Conservation (phyloP, 2,113 vertebrate genomes). For the Xenopus tropicalis region DNA sequence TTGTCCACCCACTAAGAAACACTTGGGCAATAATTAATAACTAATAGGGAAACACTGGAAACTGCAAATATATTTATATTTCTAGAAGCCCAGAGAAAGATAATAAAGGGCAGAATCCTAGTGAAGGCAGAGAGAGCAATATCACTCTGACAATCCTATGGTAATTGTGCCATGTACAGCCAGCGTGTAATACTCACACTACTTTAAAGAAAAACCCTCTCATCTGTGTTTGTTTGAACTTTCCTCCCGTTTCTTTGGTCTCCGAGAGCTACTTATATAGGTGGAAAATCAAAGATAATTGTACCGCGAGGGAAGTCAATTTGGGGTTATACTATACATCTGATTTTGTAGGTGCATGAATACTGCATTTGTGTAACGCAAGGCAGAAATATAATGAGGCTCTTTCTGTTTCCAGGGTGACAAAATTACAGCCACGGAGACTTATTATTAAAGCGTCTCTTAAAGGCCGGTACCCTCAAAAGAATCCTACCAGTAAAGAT, state of each 20-base stretch:
- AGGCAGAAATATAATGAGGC: slow-evolving; percentile 21
- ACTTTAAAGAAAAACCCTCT: neutral
- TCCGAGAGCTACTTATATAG: slow-evolving; percentile 22
- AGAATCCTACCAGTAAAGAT: neutral
- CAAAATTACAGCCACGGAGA: slow-evolving; percentile 30
- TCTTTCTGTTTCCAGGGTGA: slow-evolving; percentile 42
- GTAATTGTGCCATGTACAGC: neutral
- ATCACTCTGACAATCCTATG: neutral
- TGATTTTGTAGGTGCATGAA: slow-evolving; percentile 28
- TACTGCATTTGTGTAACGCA: slow-evolving; percentile 20
- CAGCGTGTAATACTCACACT: neutral
- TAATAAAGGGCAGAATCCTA: too few species aligned
- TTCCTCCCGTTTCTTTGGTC: slow-evolving; percentile 4
- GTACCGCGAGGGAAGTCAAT: slow-evolving; percentile 8
- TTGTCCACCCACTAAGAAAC: too few species aligned
- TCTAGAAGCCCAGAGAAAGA: too few species aligned
- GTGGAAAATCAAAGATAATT: slow-evolving; percentile 31
- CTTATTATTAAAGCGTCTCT: slow-evolving; percentile 9
- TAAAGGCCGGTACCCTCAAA: neutral
- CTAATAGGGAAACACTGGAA: too few species aligned
- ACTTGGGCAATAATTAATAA: too few species aligned
- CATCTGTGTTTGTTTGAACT: slow-evolving; percentile 13
- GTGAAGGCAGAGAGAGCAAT: neutral
- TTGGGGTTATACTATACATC: slow-evolving; percentile 15
- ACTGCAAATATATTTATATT: too few species aligned